Percentiles rank a stretch among this genome's conserved stretches.
These are phyloP conservation scores for Pseudochirops cupreus DNA, from an alignment of 2,797 vertebrate species.

Conservation along the genomic window DNA sequence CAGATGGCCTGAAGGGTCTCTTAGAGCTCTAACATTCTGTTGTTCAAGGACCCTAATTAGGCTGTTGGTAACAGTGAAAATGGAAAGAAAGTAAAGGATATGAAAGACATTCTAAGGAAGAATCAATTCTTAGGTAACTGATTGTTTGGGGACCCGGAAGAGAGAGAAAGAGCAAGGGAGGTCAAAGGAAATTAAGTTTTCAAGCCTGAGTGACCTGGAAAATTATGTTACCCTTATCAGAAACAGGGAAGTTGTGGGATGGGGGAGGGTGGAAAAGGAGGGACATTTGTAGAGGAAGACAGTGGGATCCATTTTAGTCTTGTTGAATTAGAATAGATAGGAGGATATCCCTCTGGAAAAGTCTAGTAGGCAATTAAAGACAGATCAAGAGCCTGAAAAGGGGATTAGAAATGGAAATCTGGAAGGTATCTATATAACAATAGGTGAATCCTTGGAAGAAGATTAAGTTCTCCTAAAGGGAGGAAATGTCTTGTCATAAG, in stretches of 20 bases:
- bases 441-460: neutral
- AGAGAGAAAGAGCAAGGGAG: neutral
- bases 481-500: neutral
- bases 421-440: neutral
- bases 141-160: neutral
- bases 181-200: slow-evolving; percentile 6
- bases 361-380: neutral
- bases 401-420: neutral
- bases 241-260: neutral
- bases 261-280: neutral
- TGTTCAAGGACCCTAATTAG: neutral
- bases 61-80: neutral
- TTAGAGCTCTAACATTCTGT: neutral
- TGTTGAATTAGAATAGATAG: neutral
- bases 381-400: neutral
- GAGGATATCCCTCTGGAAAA: neutral
- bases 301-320: neutral
- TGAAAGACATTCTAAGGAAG: neutral
- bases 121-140: neutral
- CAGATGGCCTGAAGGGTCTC: neutral
- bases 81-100: neutral
- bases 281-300: neutral
- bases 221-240: neutral
- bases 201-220: neutral
- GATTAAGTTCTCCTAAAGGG: neutral